phyloP scores from a whole-genome alignment of 1,140 invertebrate species.

The Nephila pilipes region DNA sequence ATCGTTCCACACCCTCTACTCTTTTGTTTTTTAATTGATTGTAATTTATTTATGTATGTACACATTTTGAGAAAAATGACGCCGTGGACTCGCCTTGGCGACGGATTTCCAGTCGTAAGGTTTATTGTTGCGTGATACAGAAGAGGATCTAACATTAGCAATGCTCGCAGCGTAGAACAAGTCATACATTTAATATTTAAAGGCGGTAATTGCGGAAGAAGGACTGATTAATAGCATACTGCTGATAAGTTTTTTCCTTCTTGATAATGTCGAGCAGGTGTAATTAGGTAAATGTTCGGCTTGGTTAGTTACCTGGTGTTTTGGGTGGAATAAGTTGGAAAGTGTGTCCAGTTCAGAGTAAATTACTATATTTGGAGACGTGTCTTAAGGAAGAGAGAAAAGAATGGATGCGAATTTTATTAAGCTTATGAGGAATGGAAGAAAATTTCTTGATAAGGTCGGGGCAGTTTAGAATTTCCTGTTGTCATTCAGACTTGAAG shows the following conservation, averaged over 20 bases:
- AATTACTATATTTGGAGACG: not conserved
- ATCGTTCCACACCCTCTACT: constrained; percentile 20
- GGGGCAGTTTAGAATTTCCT: too few relatives aligned
- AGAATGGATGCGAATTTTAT: too few relatives aligned
- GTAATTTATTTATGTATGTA: constrained; percentile 20
- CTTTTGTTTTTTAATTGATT: constrained; percentile 39
- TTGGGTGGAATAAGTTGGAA: not conserved
- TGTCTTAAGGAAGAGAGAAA: not conserved
- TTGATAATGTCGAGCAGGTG: constrained; percentile 1
- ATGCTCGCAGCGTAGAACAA: constrained; percentile 3
- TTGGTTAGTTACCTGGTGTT: not conserved
- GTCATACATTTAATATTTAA: constrained; percentile 29
- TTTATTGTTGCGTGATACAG: not conserved
- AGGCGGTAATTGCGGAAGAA: constrained; percentile 29
- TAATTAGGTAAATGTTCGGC: not conserved
- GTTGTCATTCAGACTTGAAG: too few relatives aligned
- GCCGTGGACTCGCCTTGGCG: not conserved
- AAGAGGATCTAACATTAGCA: not conserved
- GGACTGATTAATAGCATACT: not conserved
- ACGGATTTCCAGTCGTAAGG: not conserved
- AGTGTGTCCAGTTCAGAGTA: not conserved
- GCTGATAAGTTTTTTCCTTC: not conserved
- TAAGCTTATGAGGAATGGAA: too few relatives aligned
- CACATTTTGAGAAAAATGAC: constrained; percentile 33
- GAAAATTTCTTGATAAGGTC: too few relatives aligned